phyloP scores from a whole-genome alignment of 2,113 vertebrate genomes.

The Dendrocopos noguchii region DNA sequence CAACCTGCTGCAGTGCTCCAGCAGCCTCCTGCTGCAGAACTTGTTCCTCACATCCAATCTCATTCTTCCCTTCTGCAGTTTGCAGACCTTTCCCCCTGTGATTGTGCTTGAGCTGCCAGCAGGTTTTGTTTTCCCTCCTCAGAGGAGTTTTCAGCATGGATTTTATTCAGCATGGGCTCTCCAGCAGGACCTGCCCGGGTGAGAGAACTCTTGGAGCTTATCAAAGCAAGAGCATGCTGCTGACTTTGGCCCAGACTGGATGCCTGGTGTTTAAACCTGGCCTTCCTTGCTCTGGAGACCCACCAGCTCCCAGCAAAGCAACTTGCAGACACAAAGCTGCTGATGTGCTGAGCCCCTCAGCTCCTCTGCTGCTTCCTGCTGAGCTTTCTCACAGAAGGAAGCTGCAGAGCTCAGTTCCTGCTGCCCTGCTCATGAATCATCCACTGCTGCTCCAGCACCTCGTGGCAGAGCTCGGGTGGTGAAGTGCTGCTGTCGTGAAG shows the following conservation, averaged over 20 bases:
- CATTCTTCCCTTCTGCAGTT: no score
- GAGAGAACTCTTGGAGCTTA: neutral
- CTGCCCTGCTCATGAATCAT: conserved; percentile 20
- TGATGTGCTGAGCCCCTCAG: neutral
- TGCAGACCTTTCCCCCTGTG: neutral
- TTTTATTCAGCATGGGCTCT: neutral
- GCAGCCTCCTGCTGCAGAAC: no score
- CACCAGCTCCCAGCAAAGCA: neutral
- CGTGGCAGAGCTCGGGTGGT: neutral
- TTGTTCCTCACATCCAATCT: no score
- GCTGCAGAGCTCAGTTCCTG: neutral
- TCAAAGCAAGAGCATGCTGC: neutral
- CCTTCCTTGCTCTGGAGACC: neutral
- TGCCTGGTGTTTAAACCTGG: neutral
- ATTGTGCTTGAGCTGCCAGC: neutral
- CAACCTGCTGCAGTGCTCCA: no score
- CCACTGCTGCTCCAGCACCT: neutral
- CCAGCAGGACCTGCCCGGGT: conserved; percentile 14
- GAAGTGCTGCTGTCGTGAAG: conserved; percentile 22
- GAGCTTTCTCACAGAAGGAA: neutral
- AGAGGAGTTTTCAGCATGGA: neutral
- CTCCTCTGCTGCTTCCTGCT: neutral
- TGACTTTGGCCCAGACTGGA: conserved; percentile 19
- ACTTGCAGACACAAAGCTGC: neutral
- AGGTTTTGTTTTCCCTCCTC: neutral